Conservation (phyloP, 35 echinoderm and acorn worm genomes). For the Apostichopus parvimensis region DNA sequence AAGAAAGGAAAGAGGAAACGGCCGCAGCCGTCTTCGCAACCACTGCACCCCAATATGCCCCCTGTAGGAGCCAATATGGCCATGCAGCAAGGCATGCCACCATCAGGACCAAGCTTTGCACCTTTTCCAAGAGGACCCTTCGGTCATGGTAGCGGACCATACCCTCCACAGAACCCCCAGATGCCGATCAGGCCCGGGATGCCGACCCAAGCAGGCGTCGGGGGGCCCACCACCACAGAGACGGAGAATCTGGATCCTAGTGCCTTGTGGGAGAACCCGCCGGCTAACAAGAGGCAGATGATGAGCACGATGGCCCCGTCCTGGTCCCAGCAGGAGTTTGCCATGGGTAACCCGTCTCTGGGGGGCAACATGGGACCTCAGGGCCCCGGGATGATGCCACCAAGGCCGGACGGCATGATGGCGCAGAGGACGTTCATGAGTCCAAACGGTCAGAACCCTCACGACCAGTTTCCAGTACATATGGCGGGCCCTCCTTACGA, state of each 20-base stretch:
- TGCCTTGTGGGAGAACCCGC: constrained; percentile 97
- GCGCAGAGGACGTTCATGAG: constrained; percentile 74
- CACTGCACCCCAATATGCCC: constrained; percentile 75
- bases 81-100: constrained; percentile 80
- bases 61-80: constrained; percentile 53
- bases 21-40: constrained; percentile 71
- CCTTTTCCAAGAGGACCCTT: constrained; percentile 69
- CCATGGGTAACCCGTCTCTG: constrained; percentile 22
- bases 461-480: constrained; percentile 54
- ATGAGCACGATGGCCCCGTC: constrained; percentile 72
- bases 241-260: constrained; percentile 97
- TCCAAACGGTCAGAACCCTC: constrained; percentile 64
- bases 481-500: constrained; percentile 57
- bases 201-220: constrained; percentile 41
- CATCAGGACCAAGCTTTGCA: constrained; percentile 82
- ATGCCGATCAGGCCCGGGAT: constrained; percentile 70
- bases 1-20: constrained; percentile 69
- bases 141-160: constrained; percentile 60
- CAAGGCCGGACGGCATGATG: constrained; percentile 67
- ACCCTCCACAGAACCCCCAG: constrained; percentile 59
- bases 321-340: constrained; percentile 64
- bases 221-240: constrained; percentile 68
- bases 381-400: constrained; percentile 67
- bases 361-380: constrained; percentile 35
- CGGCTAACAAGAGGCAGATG: constrained; percentile 75